Base-by-base conservation (phyloP, 53 echinoderm and acorn worm genomes). In the Actinopyga echinites region DNA sequence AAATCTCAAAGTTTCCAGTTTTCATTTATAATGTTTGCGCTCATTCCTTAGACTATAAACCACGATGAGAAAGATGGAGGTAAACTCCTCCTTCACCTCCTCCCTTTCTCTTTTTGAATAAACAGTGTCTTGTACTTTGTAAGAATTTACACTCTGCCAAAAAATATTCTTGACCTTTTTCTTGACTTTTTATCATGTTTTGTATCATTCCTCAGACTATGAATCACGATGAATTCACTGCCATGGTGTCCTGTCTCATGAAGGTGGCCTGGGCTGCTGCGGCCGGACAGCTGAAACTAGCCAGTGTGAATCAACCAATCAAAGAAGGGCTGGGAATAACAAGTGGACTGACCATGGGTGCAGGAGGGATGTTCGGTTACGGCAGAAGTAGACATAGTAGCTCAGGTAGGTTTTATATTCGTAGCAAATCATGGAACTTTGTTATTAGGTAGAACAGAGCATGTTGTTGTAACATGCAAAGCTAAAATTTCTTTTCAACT, bases 221-320 rank as follows among this genome's bases (percentile, higher is more conserved):
- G 99, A 94, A 83, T 57, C 75, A 90, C 55, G 56, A 95, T 29
- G 92, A 95, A 43, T 99, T 94, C 75, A 90, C 99, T 11, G 89
- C 99, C 42, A 99, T 93, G 92, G 89, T 99, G 55, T 87, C 92
- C 24, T 92, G 90, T 75, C 80, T 99, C 23, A 99, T 99, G 99
- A 74, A 94, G 30, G 89, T 99, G 25, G 84, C 92, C 25, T 99
- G 99, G 99, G 89, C 99, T 25, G 90, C 99, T 11, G 99, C 99
- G 29, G 99, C 99, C 2, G 99, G 99, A 36, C 86, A 90, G 56
- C 85, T 99, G 21, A 90, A 92, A 29, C 75, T 99, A 36, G 99
- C 99, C 83, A 95, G 94, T 64, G 85, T 91, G 32, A 78, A 90
- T 54, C 92, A 94, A 79, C 87, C 92, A 30, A 91, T 95, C 85